A percentile compares a stretch with the other conserved stretches of the same genome.
phyloP scores from a whole-genome alignment of 2,888 invertebrate species.

The Argyresthia albistria region DNA sequence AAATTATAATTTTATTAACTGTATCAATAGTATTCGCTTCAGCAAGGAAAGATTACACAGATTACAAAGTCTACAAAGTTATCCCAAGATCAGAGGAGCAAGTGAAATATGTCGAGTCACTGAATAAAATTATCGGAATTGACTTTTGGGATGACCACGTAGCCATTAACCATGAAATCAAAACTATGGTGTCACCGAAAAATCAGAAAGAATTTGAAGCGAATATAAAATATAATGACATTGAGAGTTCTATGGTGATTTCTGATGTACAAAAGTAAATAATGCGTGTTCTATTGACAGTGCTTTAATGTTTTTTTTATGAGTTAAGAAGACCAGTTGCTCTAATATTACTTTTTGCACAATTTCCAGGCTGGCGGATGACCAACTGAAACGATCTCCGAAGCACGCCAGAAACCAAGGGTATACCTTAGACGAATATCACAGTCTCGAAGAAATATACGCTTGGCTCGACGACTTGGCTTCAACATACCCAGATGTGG shows the following conservation, averaged over 20 bases:
- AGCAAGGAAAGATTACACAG: slow-evolving; percentile 50
- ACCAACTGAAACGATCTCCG: slow-evolving; percentile 37
- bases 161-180: slow-evolving; percentile 35
- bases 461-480: slow-evolving; percentile 71
- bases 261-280: slow-evolving; percentile 45
- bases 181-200: slow-evolving; percentile 37
- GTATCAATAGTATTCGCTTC: slow-evolving; percentile 11
- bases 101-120: slow-evolving; percentile 45
- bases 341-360: too few species aligned
- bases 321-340: too few species aligned
- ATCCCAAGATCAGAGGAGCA: slow-evolving; percentile 57
- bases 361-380: slow-evolving; percentile 55
- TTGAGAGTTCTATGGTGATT: slow-evolving; percentile 20
- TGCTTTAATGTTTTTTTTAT: too few species aligned
- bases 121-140: slow-evolving; percentile 42
- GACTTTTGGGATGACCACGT: slow-evolving; percentile 48
- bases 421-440: slow-evolving; percentile 40
- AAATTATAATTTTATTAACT: slow-evolving; percentile 10
- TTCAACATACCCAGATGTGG: slow-evolving; percentile 53
- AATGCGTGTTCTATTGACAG: too few species aligned
- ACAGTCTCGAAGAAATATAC: slow-evolving; percentile 72
- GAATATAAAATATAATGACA: slow-evolving; percentile 12
- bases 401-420: slow-evolving; percentile 9
- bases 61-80: slow-evolving; percentile 73
- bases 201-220: slow-evolving; percentile 23